A percentile compares a stretch with the other conserved stretches of the same genome.
These are phyloP conservation scores for Graphium colonna DNA, from an alignment of 2,888 invertebrate genomes.

Conservation along the genomic window DNA sequence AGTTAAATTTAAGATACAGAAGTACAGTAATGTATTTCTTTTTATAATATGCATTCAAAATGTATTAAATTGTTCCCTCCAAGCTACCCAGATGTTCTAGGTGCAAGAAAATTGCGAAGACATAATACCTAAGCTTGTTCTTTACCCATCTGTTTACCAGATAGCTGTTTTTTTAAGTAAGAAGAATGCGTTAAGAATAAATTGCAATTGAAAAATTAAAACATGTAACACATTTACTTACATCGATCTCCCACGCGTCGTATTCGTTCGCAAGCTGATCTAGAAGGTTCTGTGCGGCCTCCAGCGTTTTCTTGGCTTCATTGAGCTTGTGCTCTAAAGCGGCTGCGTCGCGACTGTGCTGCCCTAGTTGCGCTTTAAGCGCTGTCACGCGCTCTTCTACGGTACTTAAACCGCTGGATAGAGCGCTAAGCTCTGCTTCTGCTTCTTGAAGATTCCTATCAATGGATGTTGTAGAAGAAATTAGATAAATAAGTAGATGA, in stretches of 20 bases:
- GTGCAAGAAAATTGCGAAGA: too few relatives aligned
- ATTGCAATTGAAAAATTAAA: not conserved
- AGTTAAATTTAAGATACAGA: too few relatives aligned
- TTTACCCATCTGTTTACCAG: too few relatives aligned
- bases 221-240: conserved; percentile 37
- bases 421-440: conserved; percentile 88
- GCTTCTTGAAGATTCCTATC: conserved; percentile 88
- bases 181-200: too few relatives aligned
- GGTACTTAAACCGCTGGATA: conserved; percentile 87
- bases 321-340: conserved; percentile 91
- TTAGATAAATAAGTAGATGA: conserved; percentile 2
- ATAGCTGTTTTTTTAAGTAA: too few relatives aligned
- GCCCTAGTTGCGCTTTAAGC: conserved; percentile 88
- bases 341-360: conserved; percentile 96
- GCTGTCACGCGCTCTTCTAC: conserved; percentile 91
- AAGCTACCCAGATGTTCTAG: too few relatives aligned
- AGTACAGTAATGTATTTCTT: too few relatives aligned
- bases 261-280: conserved; percentile 94
- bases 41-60: too few relatives aligned
- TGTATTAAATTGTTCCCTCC: too few relatives aligned
- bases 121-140: too few relatives aligned
- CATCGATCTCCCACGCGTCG: conserved; percentile 87
- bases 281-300: conserved; percentile 81
- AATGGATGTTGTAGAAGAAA: too few relatives aligned
- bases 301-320: conserved; percentile 87